Conservation (phyloP, 2,797 vertebrate genomes). For the Craterocephalus amniculus region DNA sequence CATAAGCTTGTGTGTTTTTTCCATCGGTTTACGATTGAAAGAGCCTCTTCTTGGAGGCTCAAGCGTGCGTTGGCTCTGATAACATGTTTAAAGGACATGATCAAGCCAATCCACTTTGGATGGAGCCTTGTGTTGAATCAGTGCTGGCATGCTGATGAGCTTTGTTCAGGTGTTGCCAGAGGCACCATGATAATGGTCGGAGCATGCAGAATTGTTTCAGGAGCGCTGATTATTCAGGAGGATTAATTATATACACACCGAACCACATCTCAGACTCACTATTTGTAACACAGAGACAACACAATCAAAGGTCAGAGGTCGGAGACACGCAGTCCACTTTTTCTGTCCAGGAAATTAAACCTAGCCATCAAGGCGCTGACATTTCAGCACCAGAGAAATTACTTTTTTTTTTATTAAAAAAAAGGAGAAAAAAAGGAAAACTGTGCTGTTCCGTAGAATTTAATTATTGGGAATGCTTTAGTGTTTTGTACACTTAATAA, state of each 20-base stretch:
- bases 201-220: slow-evolving; percentile 66
- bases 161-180: slow-evolving; percentile 78
- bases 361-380: slow-evolving; percentile 23
- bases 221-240: slow-evolving; percentile 44
- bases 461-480: slow-evolving; percentile 21
- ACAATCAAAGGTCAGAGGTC: slow-evolving; percentile 48
- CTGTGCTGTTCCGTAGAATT: slow-evolving; percentile 11
- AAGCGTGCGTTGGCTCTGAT: slow-evolving; percentile 48
- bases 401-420: background rate
- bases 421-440: slow-evolving; percentile 24
- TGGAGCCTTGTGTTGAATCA: slow-evolving; percentile 64
- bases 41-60: slow-evolving; percentile 50
- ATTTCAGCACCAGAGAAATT: slow-evolving; percentile 12
- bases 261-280: slow-evolving; percentile 18
- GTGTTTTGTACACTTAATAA: slow-evolving; percentile 33
- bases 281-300: slow-evolving; percentile 28
- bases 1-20: slow-evolving; percentile 37
- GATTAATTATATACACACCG: slow-evolving; percentile 51
- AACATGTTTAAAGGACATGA: slow-evolving; percentile 71
- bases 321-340: slow-evolving; percentile 24
- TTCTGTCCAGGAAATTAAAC: slow-evolving; percentile 64
- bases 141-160: slow-evolving; percentile 74
- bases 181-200: slow-evolving; percentile 77
- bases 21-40: slow-evolving; percentile 26
- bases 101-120: slow-evolving; percentile 55